phyloP scores from a whole-genome alignment of 2,888 invertebrate genomes.

The Drosophila putrida region DNA sequence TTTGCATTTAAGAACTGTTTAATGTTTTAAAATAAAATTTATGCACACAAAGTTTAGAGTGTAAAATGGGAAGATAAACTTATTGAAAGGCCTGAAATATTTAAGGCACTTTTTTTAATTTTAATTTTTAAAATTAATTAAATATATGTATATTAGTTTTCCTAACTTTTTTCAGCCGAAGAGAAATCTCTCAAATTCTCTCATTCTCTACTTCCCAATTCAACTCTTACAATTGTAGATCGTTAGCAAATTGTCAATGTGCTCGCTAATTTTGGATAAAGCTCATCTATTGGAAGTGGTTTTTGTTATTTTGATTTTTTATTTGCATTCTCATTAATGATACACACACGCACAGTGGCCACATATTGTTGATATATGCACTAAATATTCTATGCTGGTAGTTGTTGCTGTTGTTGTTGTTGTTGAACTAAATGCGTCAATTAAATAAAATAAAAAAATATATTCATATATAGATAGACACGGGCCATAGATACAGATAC shows the following conservation, averaged over 20 bases:
- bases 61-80: too few species aligned
- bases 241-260: constrained; percentile 10
- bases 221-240: background rate
- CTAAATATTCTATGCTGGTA: constrained; percentile 24
- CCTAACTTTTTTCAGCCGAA: too few species aligned
- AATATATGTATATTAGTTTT: too few species aligned
- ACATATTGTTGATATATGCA: constrained; percentile 44
- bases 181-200: too few species aligned
- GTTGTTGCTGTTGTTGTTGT: constrained; percentile 15
- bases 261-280: constrained; percentile 20
- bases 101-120: too few species aligned
- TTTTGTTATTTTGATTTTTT: constrained; percentile 34
- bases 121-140: too few species aligned
- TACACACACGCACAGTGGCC: constrained; percentile 1
- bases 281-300: constrained; percentile 25
- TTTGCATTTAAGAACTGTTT: too few species aligned
- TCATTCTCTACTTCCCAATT: background rate
- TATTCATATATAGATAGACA: constrained; percentile 35
- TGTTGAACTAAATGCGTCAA: constrained; percentile 75
- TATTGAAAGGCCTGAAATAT: too few species aligned
- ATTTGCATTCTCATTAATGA: constrained; percentile 32
- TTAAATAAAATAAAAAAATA: constrained; percentile 61
- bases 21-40: too few species aligned
- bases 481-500: constrained; percentile 20
- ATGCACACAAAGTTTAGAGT: too few species aligned